Evolutionary conservation across 2,797 vertebrate genomes (phyloP).

Genomic region (Sitta carolinensis): DNA sequence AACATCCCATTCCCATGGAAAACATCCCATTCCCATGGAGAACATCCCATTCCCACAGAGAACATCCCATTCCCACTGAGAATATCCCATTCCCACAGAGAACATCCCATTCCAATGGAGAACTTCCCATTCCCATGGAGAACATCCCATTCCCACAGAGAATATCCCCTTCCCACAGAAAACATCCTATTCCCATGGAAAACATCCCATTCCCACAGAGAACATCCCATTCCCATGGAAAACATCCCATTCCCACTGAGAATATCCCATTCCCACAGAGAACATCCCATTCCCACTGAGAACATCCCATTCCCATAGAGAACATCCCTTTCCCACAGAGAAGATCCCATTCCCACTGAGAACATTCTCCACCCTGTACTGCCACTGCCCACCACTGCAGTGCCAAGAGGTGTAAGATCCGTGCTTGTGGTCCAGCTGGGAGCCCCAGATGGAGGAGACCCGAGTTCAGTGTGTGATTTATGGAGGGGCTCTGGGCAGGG

Average conservation of each 20-base stretch:
- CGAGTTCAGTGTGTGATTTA: not conserved
- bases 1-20: not conserved
- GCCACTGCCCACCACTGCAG: fast-evolving
- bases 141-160: not conserved
- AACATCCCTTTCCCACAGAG: fast-evolving
- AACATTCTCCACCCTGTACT: not conserved
- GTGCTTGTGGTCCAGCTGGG: not conserved
- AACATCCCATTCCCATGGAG: not conserved
- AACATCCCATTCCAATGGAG: fast-evolving
- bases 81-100: fast-evolving
- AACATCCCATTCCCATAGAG: fast-evolving
- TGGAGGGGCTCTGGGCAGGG: not conserved
- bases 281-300: no score
- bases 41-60: fast-evolving
- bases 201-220: fast-evolving
- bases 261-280: no score
- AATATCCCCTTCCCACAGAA: not conserved
- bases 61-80: fast-evolving
- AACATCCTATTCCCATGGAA: no score
- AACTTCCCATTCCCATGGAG: not conserved
- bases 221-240: fast-evolving
- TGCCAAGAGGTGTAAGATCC: not conserved
- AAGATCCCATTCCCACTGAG: fast-evolving
- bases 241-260: no score
- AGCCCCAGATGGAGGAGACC: not conserved